Evolutionary conservation across 2,113 vertebrate genomes (phyloP).

Genomic region (Todiramphus saurophagus): DNA sequence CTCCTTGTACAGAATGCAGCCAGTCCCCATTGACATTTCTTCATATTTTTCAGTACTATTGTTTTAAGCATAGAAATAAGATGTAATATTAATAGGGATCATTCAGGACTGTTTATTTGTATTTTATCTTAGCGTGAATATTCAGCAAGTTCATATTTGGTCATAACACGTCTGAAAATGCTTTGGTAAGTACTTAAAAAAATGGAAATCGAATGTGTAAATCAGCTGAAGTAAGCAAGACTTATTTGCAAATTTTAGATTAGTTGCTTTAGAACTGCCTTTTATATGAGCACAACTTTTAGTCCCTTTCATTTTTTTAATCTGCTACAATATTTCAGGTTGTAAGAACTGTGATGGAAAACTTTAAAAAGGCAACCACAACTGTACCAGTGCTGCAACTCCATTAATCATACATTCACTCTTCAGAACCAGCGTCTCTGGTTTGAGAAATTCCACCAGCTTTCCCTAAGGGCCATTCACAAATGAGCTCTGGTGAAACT

Average conservation of each 20-base stretch:
- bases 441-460: background rate
- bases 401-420: background rate
- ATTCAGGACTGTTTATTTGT: background rate
- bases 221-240: background rate
- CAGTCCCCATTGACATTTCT: background rate
- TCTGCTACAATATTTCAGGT: background rate
- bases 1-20: background rate
- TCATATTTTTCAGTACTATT: background rate
- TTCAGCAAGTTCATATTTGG: constrained; percentile 6
- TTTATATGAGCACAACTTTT: background rate
- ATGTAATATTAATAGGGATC: background rate
- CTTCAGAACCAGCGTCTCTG: background rate
- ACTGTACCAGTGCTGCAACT: background rate
- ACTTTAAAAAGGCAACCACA: background rate
- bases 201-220: background rate
- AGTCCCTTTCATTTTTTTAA: background rate
- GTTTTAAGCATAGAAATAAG: background rate
- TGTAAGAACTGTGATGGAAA: background rate
- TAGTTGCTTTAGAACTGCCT: background rate
- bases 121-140: background rate
- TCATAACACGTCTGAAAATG: background rate
- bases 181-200: background rate
- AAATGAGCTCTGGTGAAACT: background rate
- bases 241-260: background rate
- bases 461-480: background rate